Percentiles rank a stretch among this genome's conserved stretches.
Evolutionary conservation across 1,140 invertebrate genomes (phyloP).

Genomic region (Caerostris extrusa): DNA sequence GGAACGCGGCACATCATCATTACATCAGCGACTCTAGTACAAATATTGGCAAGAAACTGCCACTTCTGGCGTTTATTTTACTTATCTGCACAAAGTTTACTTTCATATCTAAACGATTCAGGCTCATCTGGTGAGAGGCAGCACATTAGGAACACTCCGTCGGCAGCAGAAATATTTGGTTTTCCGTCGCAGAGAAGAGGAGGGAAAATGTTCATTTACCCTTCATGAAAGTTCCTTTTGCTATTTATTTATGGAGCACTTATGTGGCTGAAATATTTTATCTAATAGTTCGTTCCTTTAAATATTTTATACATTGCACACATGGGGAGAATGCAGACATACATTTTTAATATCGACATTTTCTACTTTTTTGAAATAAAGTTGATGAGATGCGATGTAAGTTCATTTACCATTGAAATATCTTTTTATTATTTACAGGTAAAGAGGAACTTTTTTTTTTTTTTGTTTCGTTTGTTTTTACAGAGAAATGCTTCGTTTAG

Average conservation of each 20-base stretch:
- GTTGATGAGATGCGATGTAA: background rate
- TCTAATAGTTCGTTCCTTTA: background rate
- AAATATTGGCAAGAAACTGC: background rate
- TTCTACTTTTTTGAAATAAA: background rate
- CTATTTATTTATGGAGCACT: background rate
- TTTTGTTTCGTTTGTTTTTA: too few relatives aligned
- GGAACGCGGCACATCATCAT: background rate
- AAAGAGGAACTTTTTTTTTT: background rate
- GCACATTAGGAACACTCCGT: conserved; percentile 16
- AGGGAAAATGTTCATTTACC: conserved; percentile 12
- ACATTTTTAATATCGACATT: conserved; percentile 16
- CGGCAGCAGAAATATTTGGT: conserved; percentile 16
- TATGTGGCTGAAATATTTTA: background rate
- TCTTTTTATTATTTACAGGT: background rate
- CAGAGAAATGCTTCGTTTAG: too few relatives aligned
- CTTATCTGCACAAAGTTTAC: background rate
- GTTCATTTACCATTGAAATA: background rate
- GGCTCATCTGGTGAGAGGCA: conserved; percentile 38
- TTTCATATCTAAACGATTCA: conserved; percentile 25
- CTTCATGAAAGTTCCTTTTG: conserved; percentile 34
- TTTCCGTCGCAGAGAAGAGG: background rate
- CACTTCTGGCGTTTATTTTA: background rate
- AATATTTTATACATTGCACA: background rate
- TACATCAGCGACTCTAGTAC: background rate
- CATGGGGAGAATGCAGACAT: background rate